Base-by-base conservation (phyloP, 1,140 invertebrate species). In the Diploscapter pachys region DNA sequence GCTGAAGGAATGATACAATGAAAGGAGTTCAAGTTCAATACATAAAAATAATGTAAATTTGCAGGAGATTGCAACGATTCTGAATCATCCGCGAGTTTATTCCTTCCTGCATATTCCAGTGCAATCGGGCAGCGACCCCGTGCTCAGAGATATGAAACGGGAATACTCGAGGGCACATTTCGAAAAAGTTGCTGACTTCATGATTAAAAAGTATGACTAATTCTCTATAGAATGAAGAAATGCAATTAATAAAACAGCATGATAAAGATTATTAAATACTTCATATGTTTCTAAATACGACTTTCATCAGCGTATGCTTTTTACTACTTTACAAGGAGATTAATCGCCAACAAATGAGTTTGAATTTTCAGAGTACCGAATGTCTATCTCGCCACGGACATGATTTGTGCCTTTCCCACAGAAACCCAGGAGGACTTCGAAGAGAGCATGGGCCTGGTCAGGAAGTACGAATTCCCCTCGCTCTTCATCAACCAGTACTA, bases 401-500 rank as follows among this genome's bases (percentile, higher is more conserved):
- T 99, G 55, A 99, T 99, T 82, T 98, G 95, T 87, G 96, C 96
- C 0, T 99, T 98, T 87, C 96, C 96, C 0, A 96, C 93, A 3
- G 96, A 99, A 89, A 97, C 93, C 0, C 91, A 92, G 48, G 85
- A 89, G 79, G 93, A 99, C 87, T 98, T 99, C 87, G 89, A 93
- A 62, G 91, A 94, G 72, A 97, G 95, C 0, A 88, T 96, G 89
- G 86, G 88, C 3, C 87, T 99, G 0, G 94, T 96, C 81, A 86
- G 88, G 70, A 91, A 94, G 83, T 95, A 96, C 83, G 91, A 91
- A 80, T 99, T 99, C 86, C 92, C 95, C 0, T 93, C 91, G 81
- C 88, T 99, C 3, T 98, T 96, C 86, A 98, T 98, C 74, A 98
- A 99, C 67, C 95, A 98, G 87, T 99, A 96, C 87, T 99, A 93